phyloP scores from a whole-genome alignment of 2,113 vertebrate species.

The Zosterops hypoxanthus region DNA sequence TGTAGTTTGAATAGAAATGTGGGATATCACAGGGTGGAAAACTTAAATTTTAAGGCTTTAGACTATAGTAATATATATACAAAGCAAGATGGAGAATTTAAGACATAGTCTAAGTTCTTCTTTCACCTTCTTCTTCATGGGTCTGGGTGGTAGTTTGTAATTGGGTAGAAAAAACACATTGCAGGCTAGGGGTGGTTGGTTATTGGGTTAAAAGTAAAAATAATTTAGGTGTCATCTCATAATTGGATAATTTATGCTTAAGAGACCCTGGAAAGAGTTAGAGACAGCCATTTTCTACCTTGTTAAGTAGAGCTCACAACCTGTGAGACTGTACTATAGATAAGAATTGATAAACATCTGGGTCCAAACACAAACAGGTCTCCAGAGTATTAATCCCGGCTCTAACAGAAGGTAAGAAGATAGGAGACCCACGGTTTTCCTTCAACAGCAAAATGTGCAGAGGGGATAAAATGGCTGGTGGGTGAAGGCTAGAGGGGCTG shows the following conservation, averaged over 20 bases:
- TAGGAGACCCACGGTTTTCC: not conserved
- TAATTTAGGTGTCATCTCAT: not conserved
- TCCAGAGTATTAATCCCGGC: not conserved
- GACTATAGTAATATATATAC: not conserved
- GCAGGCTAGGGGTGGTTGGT: not conserved
- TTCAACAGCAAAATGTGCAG: not conserved
- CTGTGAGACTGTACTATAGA: not conserved
- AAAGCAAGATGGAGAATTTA: not conserved
- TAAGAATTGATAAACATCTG: not conserved
- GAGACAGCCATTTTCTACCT: not conserved
- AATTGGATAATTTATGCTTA: not conserved
- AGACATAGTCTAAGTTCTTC: not conserved
- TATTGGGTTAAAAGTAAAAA: not conserved
- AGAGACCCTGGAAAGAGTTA: not conserved
- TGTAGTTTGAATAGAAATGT: not conserved
- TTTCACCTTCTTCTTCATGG: not conserved
- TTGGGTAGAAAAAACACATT: not conserved
- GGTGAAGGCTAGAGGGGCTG: not conserved
- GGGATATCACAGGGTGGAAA: not conserved
- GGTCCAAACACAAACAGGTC: not conserved
- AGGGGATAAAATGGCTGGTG: not conserved
- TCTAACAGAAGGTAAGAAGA: not conserved
- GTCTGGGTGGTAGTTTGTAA: not conserved
- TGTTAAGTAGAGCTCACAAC: not conserved
- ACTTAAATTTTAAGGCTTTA: not conserved